phyloP scores from a whole-genome alignment of 2,888 invertebrate species.

The Pristionchus japonicus region DNA sequence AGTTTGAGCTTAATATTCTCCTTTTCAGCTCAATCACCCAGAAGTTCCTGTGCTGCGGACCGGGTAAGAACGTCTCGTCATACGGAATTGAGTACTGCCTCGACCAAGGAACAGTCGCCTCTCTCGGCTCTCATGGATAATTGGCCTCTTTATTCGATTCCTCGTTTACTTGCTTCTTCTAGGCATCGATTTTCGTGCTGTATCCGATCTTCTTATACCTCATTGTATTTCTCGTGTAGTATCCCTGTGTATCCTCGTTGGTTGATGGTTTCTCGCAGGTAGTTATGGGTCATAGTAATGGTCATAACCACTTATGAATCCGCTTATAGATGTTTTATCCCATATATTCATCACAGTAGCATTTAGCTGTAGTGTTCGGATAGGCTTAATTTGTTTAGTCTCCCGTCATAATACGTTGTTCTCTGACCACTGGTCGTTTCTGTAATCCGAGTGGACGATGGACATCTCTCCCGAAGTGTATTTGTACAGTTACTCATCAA shows the following conservation, averaged over 20 bases:
- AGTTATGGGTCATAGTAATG: neutral
- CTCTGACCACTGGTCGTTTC: neutral
- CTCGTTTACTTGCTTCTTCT: too few species aligned
- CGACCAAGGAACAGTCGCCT: constrained; percentile 46
- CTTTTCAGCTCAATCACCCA: constrained; percentile 47
- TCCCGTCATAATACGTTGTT: constrained; percentile 9
- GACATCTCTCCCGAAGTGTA: neutral
- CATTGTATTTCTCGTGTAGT: too few species aligned
- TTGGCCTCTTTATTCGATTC: neutral
- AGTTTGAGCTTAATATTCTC: neutral
- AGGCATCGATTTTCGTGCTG: neutral
- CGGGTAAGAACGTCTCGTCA: constrained; percentile 62
- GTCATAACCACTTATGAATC: neutral
- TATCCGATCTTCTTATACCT: too few species aligned
- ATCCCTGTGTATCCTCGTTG: too few species aligned
- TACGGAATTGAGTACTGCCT: constrained; percentile 54
- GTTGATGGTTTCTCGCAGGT: too few species aligned
- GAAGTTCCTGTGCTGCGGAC: constrained; percentile 68
- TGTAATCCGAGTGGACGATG: neutral
- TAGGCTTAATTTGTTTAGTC: too few species aligned
- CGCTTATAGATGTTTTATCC: too few species aligned
- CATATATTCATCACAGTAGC: too few species aligned
- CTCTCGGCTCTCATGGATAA: constrained; percentile 30
- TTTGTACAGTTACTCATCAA: neutral
- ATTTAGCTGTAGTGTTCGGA: too few species aligned